These are phyloP conservation scores for Microcebus murinus DNA, from an alignment of 2,113 vertebrate species.

Conservation along the genomic window DNA sequence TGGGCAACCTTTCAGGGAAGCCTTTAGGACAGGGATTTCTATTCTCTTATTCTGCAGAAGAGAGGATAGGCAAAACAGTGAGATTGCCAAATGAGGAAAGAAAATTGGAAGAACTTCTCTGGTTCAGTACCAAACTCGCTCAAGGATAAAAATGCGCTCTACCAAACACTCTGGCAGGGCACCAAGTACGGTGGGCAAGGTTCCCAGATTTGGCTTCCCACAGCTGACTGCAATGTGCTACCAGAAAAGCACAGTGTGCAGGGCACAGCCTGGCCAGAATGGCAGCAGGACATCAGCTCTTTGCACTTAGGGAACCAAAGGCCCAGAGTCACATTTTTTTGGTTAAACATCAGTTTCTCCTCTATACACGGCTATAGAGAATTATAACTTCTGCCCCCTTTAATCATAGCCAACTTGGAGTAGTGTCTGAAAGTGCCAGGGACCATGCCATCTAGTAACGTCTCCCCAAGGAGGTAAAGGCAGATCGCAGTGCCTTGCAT, in stretches of 20 bases:
- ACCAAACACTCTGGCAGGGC: not conserved
- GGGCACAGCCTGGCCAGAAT: not conserved
- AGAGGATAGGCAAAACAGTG: not conserved
- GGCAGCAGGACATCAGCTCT: not conserved
- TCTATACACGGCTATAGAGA: not conserved
- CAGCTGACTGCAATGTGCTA: not conserved
- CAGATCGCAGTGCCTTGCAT: accelerated
- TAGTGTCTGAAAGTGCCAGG: not conserved
- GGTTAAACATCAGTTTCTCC: not conserved
- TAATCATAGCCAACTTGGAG: not conserved
- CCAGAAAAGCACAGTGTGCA: not conserved
- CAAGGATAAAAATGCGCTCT: not conserved
- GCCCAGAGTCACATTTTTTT: not conserved
- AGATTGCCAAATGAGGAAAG: not conserved
- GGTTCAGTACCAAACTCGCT: not conserved
- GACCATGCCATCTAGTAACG: not conserved
- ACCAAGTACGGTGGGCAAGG: not conserved
- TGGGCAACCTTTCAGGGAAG: not conserved
- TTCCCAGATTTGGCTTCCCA: not conserved
- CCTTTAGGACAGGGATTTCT: not conserved
- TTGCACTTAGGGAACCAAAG: not conserved
- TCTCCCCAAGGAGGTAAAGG: accelerated
- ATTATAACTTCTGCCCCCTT: not conserved
- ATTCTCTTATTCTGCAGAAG: not conserved
- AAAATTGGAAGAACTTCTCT: not conserved